Base-by-base conservation (phyloP, 2,888 invertebrate genomes). In the Platycheirus albimanus region DNA sequence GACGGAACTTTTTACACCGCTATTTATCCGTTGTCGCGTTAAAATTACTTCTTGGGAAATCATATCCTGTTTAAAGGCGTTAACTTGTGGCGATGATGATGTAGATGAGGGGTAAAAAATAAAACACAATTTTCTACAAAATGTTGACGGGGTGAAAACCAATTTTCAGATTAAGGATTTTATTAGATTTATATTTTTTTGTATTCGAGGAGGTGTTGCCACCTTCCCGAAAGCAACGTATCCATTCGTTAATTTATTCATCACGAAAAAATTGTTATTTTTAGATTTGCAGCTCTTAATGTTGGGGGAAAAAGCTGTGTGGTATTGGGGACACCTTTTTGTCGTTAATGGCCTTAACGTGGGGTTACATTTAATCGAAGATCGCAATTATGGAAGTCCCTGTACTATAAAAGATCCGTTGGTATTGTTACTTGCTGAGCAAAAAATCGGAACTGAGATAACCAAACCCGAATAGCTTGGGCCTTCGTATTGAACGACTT, bases 141-240 rank as follows among this genome's bases (percentile, higher is more conserved):
- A 45, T 43, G 45, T 45, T 45, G 11, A n/a, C 61, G 7, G 61
- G 67, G 76, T 41, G 24, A 71, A 66, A 76, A 61, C 17, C 64
- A 76, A 76, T 81, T 71, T 70, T 66, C 20, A 20, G 64, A 76
- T 76, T 76, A 52, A 41, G 47, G 28, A 8, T 49, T 64, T 58
- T 45, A 58, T 49, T 56, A 64, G 20, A 63, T 67, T 43, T 13
- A 15, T 1, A 19, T 19, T 45, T 6, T 11, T 41, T 41, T 41
- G n/a, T 41, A 24, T 41, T n/a, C n/a, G n/a, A n/a, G 41, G 1
- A 41, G 41, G 15, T 15, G 10, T n/a, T n/a, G n/a, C n/a, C n/a
- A n/a, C n/a, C n/a, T n/a, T n/a, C n/a, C n/a, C n/a, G n/a, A n/a
- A n/a, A n/a, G n/a, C n/a, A n/a, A n/a, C n/a, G n/a, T n/a, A n/a